Conservation (phyloP, 2,888 invertebrate genomes). For the Coenonympha arcania region DNA sequence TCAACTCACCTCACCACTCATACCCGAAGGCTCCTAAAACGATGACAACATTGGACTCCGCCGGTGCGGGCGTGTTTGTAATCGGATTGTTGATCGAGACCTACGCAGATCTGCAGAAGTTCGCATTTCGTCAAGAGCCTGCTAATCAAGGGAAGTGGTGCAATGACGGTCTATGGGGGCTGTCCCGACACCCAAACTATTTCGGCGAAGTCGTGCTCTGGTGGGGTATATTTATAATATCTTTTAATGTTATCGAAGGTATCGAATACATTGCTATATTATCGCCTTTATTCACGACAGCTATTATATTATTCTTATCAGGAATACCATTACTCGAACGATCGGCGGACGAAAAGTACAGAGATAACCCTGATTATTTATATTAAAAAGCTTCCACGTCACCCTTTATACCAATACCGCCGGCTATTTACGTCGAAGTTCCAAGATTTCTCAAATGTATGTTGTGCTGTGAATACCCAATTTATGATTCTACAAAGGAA, state of each 20-base stretch:
- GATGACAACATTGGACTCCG: slow-evolving; percentile 89
- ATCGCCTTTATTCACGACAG: slow-evolving; percentile 89
- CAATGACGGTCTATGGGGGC: slow-evolving; percentile 90
- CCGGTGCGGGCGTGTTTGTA: slow-evolving; percentile 88
- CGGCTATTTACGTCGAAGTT: slow-evolving; percentile 88
- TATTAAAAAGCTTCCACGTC: slow-evolving; percentile 92
- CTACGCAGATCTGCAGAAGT: slow-evolving; percentile 93
- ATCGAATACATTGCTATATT: slow-evolving; percentile 89
- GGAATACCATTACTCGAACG: slow-evolving; percentile 92
- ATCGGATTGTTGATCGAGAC: slow-evolving; percentile 90
- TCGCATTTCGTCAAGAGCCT: slow-evolving; percentile 90
- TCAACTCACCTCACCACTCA: slow-evolving; percentile 88
- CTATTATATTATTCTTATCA: slow-evolving; percentile 90
- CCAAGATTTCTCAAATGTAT: slow-evolving; percentile 87
- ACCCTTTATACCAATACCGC: slow-evolving; percentile 90
- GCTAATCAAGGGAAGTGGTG: slow-evolving; percentile 94
- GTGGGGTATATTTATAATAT: slow-evolving; percentile 95
- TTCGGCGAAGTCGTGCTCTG: slow-evolving; percentile 95
- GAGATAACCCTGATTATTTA: slow-evolving; percentile 88
- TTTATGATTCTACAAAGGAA: slow-evolving; percentile 84
- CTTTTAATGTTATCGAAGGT: slow-evolving; percentile 87
- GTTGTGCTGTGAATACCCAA: slow-evolving; percentile 90
- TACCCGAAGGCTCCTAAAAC: slow-evolving; percentile 83
- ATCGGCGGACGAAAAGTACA: slow-evolving; percentile 90
- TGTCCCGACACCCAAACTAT: slow-evolving; percentile 94